These are phyloP conservation scores for Cricetomys ansorgei DNA, from an alignment of 2,113 vertebrate genomes.

Conservation along the genomic window DNA sequence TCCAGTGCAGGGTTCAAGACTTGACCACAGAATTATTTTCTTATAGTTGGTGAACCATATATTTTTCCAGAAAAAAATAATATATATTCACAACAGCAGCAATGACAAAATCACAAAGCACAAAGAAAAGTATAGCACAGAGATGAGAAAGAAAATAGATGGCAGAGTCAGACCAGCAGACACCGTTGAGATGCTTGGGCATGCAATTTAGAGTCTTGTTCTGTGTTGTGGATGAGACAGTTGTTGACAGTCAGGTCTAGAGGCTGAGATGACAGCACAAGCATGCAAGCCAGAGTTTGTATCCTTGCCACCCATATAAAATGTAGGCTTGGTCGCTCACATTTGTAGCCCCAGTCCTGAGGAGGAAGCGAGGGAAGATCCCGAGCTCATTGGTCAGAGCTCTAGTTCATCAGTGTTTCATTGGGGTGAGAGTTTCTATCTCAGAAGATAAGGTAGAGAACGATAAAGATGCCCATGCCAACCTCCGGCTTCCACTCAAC, in stretches of 20 bases:
- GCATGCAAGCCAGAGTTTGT: not conserved
- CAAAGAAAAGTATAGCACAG: not conserved
- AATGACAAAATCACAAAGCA: conserved; percentile 1
- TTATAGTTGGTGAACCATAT: not conserved
- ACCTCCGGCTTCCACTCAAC: not conserved
- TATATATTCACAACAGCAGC: not conserved
- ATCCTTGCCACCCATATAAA: not conserved
- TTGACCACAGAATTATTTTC: not conserved
- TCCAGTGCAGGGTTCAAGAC: not conserved
- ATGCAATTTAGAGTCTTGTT: not conserved
- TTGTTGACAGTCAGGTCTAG: not conserved
- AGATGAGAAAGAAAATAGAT: not conserved
- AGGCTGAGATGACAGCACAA: not conserved
- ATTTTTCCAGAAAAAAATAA: not conserved
- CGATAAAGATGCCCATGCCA: not conserved
- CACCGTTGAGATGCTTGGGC: not conserved
- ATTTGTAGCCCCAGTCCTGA: not conserved
- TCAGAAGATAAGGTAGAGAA: not conserved
- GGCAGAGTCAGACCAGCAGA: not conserved
- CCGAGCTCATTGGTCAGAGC: not conserved
- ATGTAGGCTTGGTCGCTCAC: not conserved
- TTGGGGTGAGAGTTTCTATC: not conserved
- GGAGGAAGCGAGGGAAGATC: not conserved
- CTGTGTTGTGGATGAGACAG: not conserved
- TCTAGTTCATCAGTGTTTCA: not conserved